Conservation (phyloP, 2,797 vertebrate genomes). For the Lindbergichthys nudifrons region DNA sequence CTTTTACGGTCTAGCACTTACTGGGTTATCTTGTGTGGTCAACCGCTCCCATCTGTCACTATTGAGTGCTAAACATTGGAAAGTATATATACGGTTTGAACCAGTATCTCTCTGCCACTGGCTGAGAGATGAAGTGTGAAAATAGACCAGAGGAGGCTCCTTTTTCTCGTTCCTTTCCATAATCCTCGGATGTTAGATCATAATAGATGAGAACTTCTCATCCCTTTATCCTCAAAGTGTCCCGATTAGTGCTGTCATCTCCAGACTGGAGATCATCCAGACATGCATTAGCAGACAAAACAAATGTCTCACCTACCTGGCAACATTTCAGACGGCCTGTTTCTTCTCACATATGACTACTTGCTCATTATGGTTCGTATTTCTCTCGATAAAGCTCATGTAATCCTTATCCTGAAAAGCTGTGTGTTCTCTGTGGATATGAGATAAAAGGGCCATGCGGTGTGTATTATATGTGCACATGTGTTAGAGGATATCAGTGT, state of each 20-base stretch:
- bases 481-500: conserved; percentile 14
- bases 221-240: conserved; percentile 5
- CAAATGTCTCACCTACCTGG: conserved; percentile 45
- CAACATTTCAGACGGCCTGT: conserved; percentile 24
- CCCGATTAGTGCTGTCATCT: conserved; percentile 17
- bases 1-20: conserved; percentile 32
- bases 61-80: conserved; percentile 31
- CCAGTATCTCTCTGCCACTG: conserved; percentile 38
- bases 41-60: conserved; percentile 37
- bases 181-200: conserved; percentile 31
- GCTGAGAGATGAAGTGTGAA: conserved; percentile 34
- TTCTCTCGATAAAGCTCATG: conserved; percentile 24
- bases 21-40: conserved; percentile 19
- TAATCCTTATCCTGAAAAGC: conserved; percentile 36
- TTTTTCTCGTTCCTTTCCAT: conserved; percentile 1
- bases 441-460: conserved; percentile 27
- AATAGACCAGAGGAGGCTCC: conserved; percentile 34
- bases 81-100: conserved; percentile 43
- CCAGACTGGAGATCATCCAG: conserved; percentile 23
- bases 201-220: conserved; percentile 27
- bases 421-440: conserved; percentile 52
- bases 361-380: conserved; percentile 29
- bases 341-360: conserved; percentile 22
- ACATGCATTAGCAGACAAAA: conserved; percentile 33
- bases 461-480: conserved; percentile 16